These are phyloP conservation scores for Myripristis murdjan DNA, from an alignment of 2,797 vertebrate species.

Conservation along the genomic window DNA sequence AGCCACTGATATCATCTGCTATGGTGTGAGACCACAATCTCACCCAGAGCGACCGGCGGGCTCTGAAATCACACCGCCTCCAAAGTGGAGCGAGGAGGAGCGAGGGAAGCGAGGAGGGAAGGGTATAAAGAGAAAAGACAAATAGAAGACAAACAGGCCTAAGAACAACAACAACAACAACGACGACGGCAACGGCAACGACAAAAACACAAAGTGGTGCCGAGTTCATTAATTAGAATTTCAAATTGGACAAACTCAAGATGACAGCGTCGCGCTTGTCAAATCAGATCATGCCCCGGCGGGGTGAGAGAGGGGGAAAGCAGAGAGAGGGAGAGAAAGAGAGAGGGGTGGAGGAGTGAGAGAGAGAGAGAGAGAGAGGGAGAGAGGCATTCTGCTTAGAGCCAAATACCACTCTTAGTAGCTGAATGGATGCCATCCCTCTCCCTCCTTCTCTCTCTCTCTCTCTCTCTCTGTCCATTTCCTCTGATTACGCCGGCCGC, in stretches of 20 bases:
- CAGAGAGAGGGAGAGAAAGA: conserved; percentile 31
- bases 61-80: conserved; percentile 49
- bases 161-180: conserved; percentile 46
- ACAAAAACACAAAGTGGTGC: conserved; percentile 81
- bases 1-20: conserved; percentile 77
- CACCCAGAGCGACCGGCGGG: conserved; percentile 56
- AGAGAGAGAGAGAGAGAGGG: conserved; percentile 23
- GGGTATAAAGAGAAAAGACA: conserved; percentile 74
- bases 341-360: conserved; percentile 19
- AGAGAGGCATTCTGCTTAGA: conserved; percentile 67
- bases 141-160: conserved; percentile 49
- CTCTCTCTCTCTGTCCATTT: conserved; percentile 66
- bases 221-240: conserved; percentile 89
- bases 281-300: conserved; percentile 85
- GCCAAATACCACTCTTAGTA: conserved; percentile 76
- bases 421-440: conserved; percentile 76
- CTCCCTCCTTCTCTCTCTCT: conserved; percentile 37
- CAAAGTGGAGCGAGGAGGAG: conserved; percentile 43
- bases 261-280: conserved; percentile 86
- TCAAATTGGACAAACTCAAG: conserved; percentile 88
- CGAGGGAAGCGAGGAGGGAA: conserved; percentile 70
- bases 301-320: conserved; percentile 63
- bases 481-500: conserved; percentile 72
- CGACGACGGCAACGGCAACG: conserved; percentile 54
- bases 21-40: conserved; percentile 62